These are phyloP conservation scores for Amphipoea oculea DNA, from an alignment of 2,888 invertebrate genomes.

Conservation along the genomic window DNA sequence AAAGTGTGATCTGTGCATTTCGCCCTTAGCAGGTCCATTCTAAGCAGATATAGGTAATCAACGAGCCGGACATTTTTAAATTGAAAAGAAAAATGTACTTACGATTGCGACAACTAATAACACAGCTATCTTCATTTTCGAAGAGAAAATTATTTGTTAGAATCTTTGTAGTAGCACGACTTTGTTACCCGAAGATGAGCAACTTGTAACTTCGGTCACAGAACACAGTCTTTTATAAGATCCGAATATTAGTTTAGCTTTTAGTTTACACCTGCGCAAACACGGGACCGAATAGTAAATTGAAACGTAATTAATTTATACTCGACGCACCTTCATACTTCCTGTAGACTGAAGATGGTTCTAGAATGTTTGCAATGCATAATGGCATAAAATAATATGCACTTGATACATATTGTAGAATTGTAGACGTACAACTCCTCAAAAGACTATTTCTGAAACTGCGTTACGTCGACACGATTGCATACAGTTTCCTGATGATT, in stretches of 20 bases:
- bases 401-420: background rate
- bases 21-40: background rate
- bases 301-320: background rate
- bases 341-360: constrained; percentile 19
- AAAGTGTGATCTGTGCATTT: background rate
- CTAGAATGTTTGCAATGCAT: constrained; percentile 7
- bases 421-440: background rate
- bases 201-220: background rate
- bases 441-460: background rate
- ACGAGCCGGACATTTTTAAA: background rate
- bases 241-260: constrained; percentile 26
- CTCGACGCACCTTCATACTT: background rate
- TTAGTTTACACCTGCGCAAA: constrained; percentile 16
- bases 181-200: constrained; percentile 6
- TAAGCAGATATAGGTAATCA: background rate
- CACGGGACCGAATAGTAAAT: constrained; percentile 6
- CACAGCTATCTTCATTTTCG: constrained; percentile 15
- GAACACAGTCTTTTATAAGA: constrained; percentile 32
- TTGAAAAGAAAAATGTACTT: constrained; percentile 18
- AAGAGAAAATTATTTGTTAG: background rate
- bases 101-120: constrained; percentile 14
- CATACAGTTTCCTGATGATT: no score
- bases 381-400: background rate
- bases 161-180: background rate
- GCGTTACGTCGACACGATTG: background rate